These are phyloP conservation scores for Tokudaia tokunoshimensis DNA, from an alignment of 2,797 vertebrate species.

Conservation along the genomic window DNA sequence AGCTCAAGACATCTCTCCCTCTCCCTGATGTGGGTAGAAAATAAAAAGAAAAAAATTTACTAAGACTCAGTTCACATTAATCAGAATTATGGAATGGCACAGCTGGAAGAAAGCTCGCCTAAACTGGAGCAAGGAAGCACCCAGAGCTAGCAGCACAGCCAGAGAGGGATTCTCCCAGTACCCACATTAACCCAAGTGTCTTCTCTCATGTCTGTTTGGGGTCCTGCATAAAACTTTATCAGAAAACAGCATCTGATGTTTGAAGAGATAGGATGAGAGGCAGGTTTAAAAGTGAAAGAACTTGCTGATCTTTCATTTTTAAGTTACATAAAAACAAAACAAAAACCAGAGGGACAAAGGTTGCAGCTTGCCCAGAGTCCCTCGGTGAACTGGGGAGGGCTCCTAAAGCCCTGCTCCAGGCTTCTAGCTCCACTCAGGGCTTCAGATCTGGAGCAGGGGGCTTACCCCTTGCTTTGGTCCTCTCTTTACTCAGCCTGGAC, in stretches of 20 bases:
- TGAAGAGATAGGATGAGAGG: background rate
- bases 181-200: constrained; percentile 17
- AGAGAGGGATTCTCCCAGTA: background rate
- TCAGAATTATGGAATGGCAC: constrained; percentile 55
- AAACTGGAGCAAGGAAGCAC: background rate
- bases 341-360: background rate
- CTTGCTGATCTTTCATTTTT: background rate
- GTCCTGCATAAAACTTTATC: constrained; percentile 30
- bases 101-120: constrained; percentile 54
- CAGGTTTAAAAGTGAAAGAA: constrained; percentile 34
- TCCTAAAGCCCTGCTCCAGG: background rate
- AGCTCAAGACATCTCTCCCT: background rate
- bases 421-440: background rate
- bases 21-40: background rate
- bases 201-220: constrained; percentile 32
- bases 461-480: background rate
- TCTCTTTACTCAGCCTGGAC: background rate
- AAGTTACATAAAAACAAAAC: constrained; percentile 36
- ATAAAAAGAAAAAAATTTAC: constrained; percentile 10
- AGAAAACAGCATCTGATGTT: constrained; percentile 35
- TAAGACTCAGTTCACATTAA: constrained; percentile 51
- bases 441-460: background rate
- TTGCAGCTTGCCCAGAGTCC: background rate
- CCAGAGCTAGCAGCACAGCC: background rate
- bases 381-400: background rate